These are phyloP conservation scores for Aldabrachelys gigantea DNA, from an alignment of 2,113 vertebrate species.

Conservation along the genomic window DNA sequence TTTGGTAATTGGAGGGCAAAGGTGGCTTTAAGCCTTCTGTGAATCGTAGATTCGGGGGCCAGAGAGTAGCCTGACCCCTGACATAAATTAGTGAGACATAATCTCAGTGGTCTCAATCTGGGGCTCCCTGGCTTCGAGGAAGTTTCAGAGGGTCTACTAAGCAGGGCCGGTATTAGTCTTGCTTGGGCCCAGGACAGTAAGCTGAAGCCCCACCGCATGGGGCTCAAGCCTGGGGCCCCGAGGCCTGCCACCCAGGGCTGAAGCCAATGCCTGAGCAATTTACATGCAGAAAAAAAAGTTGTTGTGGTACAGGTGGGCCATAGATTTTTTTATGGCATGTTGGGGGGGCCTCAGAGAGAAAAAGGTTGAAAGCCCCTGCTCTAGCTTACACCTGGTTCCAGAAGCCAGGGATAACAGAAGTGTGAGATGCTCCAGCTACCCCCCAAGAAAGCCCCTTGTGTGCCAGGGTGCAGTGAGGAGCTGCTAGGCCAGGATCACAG, in stretches of 20 bases:
- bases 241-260: no score
- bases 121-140: no score
- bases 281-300: no score
- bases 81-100: background rate
- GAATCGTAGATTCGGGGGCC: background rate
- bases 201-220: no score
- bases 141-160: no score
- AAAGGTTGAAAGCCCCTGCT: background rate
- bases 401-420: background rate
- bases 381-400: background rate
- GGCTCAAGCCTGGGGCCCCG: no score
- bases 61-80: background rate
- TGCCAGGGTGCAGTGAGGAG: background rate
- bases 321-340: no score
- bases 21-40: background rate
- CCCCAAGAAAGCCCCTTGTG: background rate
- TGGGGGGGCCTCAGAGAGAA: no score
- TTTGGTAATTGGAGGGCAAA: background rate
- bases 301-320: no score
- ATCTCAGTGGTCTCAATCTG: background rate
- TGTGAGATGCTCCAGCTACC: background rate
- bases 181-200: no score
- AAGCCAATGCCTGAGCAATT: no score
- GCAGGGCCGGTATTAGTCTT: no score
- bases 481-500: background rate